phyloP scores from a whole-genome alignment of 2,113 vertebrate genomes.

The Gobiocypris rarus region DNA sequence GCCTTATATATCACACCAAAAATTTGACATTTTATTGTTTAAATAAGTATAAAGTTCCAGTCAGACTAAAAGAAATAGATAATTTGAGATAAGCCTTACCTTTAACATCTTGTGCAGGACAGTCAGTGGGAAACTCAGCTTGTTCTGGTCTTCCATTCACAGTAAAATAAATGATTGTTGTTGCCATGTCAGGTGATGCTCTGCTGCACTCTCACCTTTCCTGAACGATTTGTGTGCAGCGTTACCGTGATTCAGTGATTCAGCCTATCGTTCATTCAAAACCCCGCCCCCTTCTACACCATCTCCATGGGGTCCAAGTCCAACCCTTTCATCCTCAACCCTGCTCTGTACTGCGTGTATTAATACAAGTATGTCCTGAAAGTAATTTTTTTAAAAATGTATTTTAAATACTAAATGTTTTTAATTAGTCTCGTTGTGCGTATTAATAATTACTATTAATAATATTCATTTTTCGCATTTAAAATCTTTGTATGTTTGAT shows the following conservation, averaged over 20 bases:
- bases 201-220: constrained; percentile 25
- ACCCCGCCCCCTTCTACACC: constrained; percentile 3
- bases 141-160: constrained; percentile 77
- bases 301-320: background rate
- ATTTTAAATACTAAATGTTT: background rate
- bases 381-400: background rate
- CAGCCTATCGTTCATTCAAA: constrained; percentile 50
- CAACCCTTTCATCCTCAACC: background rate
- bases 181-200: constrained; percentile 63
- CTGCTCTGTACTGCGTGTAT: background rate
- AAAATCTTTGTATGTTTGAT: background rate
- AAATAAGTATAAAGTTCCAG: background rate
- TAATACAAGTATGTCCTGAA: background rate
- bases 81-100: constrained; percentile 60
- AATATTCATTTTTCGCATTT: background rate
- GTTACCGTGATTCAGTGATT: constrained; percentile 55
- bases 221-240: constrained; percentile 43
- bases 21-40: background rate
- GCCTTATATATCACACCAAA: background rate
- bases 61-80: background rate
- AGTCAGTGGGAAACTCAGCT: constrained; percentile 74
- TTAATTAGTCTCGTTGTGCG: too few species aligned
- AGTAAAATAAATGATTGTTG: constrained; percentile 77
- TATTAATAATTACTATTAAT: background rate
- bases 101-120: constrained; percentile 77